Evolutionary conservation across 1,140 invertebrate genomes (phyloP), one percentile per base, ranked within the genome.

Genomic region (Bombus soroeensis): DNA sequence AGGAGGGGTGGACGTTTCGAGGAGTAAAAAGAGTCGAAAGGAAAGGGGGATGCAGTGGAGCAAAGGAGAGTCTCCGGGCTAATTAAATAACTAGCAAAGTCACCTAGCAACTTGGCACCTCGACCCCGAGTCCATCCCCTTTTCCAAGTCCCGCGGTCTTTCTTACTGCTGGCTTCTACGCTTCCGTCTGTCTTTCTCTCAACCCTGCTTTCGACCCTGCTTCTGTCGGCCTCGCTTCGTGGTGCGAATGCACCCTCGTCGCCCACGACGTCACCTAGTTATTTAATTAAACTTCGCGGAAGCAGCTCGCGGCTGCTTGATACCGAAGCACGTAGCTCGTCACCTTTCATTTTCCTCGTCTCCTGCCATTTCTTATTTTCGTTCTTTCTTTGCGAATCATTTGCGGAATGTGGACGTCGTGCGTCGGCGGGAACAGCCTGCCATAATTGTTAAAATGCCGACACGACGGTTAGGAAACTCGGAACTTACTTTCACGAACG

Each of bases 21-120:
- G 34, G 72, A 59, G 77, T 39, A 85, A 87, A 86, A 87, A 83
- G 87, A 90, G 73, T 53, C 37, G 59, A 75, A 81, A 71, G 47
- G 47, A 64, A 76, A 59, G n/a, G 81, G 74, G 68, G 75, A 84
- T 80, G 86, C 71, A 87, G 87, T 81, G 84, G 86, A 86, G 87
- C 73, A 86, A 89, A 87, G 87, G 85, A 90, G 91, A 91, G 89
- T 92, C 90, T 91, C 88, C 76, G 87, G 85, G 87, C 90, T 92
- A 93, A 93, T 93, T 93, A 93, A 93, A 93, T 92, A 93, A 93
- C 92, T 92, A 92, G 92, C 86, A 91, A 92, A 92, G 92, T 92
- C 90, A 92, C 90, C 92, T 91, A 92, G 91, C 91, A 90, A 92
- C 90, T 93, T 93, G 91, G 88, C 91, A 91, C 92, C 92, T 91